Base-by-base conservation (phyloP, 2,888 invertebrate genomes). In the Phortica magna region DNA sequence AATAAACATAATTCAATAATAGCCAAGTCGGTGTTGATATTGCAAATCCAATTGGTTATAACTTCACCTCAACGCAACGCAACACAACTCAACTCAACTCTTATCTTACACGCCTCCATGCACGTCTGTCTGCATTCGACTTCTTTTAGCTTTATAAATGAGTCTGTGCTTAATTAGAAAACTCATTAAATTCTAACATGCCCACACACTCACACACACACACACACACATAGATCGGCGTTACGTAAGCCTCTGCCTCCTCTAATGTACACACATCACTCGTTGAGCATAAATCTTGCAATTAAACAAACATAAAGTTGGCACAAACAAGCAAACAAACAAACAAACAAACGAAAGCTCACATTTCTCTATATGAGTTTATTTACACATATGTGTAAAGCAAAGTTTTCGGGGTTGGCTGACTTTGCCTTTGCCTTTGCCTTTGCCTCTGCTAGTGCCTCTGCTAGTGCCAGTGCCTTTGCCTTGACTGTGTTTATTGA, bases 121-220 rank as follows among this genome's bases (percentile, higher is more conserved):
- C 2, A 12, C 41, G 14, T n/a, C 5, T 48, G n/a, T 10, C 17
- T 68, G 48, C 48, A 12, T 2, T 9, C 48, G 14, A 48, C 14
- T 48, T 48, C 3, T 19, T 48, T 10, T 10, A 43, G 42, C 19
- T 43, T 55, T 71, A 53, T 71, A 55, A 55, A 71, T 55, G 53
- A 55, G 70, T 71, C 70, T 55, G 70, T 71, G 70, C 70, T 71
- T 71, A 71, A 71, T 71, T 71, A 71, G 70, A 71, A 71, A 71
- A 71, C 70, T 71, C 70, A 71, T 71, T 71, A 71, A 71, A 71
- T 31, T 31, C 22, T 17, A 59, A 2, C 61, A 61, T 9, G 7
- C 61, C n/a, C 61, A 61, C 19, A 17, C 10, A 9, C 22, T 9
- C 59, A 61, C 1, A 22, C 17, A 17, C 7, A n/a, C 4, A 4